phyloP scores from a whole-genome alignment of 1,140 invertebrate genomes.

The Eumeta japonica region DNA sequence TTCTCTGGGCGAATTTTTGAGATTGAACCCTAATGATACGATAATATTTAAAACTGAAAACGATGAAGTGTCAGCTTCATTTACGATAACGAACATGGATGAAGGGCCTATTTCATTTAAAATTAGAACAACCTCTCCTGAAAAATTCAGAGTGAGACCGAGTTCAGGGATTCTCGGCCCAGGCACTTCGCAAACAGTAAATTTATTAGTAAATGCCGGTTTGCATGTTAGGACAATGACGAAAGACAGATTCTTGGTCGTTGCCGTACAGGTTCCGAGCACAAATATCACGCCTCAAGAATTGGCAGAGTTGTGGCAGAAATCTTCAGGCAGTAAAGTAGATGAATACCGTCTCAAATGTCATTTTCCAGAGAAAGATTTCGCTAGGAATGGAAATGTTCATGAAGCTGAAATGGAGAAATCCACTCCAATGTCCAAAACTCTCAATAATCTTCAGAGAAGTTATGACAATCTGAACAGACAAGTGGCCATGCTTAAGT shows the following conservation, averaged over 20 bases:
- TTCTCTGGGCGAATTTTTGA: constrained; percentile 47
- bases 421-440: constrained; percentile 25
- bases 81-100: constrained; percentile 68
- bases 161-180: constrained; percentile 73
- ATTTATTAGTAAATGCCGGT: constrained; percentile 39
- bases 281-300: constrained; percentile 36
- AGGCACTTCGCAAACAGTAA: constrained; percentile 51
- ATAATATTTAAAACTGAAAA: constrained; percentile 66
- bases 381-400: constrained; percentile 31
- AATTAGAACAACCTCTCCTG: constrained; percentile 73
- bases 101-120: constrained; percentile 72
- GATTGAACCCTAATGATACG: constrained; percentile 60
- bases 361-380: constrained; percentile 35
- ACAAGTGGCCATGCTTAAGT: constrained; percentile 28
- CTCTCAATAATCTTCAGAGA: constrained; percentile 31
- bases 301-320: constrained; percentile 41
- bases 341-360: constrained; percentile 52
- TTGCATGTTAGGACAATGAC: constrained; percentile 35
- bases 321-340: constrained; percentile 37
- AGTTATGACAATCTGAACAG: constrained; percentile 30
- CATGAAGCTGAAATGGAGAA: too few species aligned
- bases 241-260: constrained; percentile 49
- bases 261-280: constrained; percentile 44
- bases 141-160: constrained; percentile 87
- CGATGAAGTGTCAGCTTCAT: constrained; percentile 64